phyloP scores from a whole-genome alignment of 2,888 invertebrate species.

The Hirtodrosophila trivittata region DNA sequence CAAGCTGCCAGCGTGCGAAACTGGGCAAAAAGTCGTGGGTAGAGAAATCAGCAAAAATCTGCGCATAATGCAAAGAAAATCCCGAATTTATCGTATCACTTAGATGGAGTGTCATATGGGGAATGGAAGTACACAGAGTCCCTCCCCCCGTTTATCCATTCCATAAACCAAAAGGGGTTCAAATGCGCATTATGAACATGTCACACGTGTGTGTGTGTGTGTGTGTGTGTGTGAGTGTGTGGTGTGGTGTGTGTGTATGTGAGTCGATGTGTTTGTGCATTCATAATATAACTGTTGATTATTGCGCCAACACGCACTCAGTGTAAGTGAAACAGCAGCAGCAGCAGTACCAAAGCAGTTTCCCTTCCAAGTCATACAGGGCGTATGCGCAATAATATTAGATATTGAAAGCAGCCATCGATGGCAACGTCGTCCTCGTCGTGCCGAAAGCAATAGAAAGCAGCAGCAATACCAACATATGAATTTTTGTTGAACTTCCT shows the following conservation, averaged over 20 bases:
- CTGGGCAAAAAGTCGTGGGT: conserved; percentile 31
- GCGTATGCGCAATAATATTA: conserved; percentile 77
- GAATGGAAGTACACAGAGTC: conserved; percentile 17
- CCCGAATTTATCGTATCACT: conserved; percentile 77
- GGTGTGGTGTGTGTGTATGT: conserved; percentile 9
- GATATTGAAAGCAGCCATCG: conserved; percentile 77
- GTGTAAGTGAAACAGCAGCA: conserved; percentile 57
- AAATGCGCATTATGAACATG: conserved; percentile 65
- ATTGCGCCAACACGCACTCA: conserved; percentile 79
- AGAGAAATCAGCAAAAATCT: conserved; percentile 63
- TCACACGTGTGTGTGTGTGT: conserved; percentile 15
- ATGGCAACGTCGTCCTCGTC: conserved; percentile 40
- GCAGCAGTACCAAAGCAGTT: conserved; percentile 23
- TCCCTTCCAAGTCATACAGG: conserved; percentile 42
- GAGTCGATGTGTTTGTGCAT: conserved; percentile 59
- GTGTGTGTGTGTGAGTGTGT: conserved; percentile 22
- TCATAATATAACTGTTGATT: conserved; percentile 79
- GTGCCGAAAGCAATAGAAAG: conserved; percentile 68
- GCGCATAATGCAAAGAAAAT: conserved; percentile 77
- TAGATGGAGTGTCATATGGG: conserved; percentile 68
- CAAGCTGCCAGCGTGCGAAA: conserved; percentile 38
- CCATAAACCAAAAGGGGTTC: conserved; percentile 61
- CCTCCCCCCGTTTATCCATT: conserved; percentile 5
- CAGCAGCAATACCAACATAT: conserved; percentile 69
- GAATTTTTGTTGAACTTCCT: conserved; percentile 59